phyloP scores from a whole-genome alignment of 2,888 invertebrate genomes.

The Salticus scenicus region DNA sequence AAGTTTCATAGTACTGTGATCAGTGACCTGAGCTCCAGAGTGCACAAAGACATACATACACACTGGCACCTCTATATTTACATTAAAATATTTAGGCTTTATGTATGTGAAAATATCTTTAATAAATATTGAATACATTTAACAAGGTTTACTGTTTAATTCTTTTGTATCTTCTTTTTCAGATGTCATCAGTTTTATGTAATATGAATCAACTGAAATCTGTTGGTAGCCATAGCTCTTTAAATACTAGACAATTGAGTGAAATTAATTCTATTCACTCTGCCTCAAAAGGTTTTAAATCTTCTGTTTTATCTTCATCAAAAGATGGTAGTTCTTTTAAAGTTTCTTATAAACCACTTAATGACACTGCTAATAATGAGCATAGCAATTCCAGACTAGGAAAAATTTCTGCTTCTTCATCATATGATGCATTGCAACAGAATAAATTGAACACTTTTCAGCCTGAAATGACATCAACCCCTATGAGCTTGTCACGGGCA shows the following conservation, averaged over 20 bases:
- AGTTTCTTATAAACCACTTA: slow-evolving; percentile 44
- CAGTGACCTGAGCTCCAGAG: too few species aligned
- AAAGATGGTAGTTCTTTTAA: neutral
- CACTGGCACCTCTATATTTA: too few species aligned
- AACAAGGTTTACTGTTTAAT: too few species aligned
- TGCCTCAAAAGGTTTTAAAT: neutral
- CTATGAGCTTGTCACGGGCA: slow-evolving; percentile 49
- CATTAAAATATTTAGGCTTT: too few species aligned
- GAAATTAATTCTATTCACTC: neutral
- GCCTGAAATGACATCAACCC: slow-evolving; percentile 65
- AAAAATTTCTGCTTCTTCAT: neutral
- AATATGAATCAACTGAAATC: neutral
- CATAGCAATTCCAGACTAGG: neutral
- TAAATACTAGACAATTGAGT: neutral
- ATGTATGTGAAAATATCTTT: too few species aligned
- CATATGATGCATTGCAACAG: slow-evolving; percentile 17
- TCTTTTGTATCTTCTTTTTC: too few species aligned
- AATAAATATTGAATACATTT: too few species aligned
- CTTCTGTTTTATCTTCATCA: neutral
- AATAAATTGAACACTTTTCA: slow-evolving; percentile 42
- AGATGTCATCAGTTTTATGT: neutral
- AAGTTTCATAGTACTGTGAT: too few species aligned
- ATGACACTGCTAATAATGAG: slow-evolving; percentile 14
- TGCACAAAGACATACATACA: too few species aligned
- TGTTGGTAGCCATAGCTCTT: neutral